Evolutionary conservation across 2,113 vertebrate genomes (phyloP).

Genomic region (Boulengeromyrus knoepffleri): DNA sequence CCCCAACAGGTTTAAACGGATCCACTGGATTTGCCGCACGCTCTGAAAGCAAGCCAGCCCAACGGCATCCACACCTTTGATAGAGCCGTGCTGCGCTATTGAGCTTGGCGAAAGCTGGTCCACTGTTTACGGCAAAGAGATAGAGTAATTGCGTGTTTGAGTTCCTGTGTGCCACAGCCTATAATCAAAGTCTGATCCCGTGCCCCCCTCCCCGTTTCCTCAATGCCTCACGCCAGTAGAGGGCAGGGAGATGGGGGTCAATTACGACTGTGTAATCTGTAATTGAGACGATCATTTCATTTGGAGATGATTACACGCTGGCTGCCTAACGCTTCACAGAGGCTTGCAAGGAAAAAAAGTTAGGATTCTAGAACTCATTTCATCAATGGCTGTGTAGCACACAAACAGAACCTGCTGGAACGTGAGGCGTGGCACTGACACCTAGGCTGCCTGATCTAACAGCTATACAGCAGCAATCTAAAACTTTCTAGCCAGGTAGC

Average conservation of each 20-base stretch:
- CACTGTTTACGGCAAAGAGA: background rate
- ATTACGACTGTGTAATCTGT: conserved; percentile 57
- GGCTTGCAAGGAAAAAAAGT: background rate
- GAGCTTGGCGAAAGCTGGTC: conserved; percentile 26
- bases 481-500: background rate
- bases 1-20: background rate
- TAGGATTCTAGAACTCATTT: background rate
- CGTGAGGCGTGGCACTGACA: background rate
- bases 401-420: background rate
- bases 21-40: background rate
- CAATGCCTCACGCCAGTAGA: conserved; percentile 14
- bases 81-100: background rate
- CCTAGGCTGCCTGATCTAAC: background rate
- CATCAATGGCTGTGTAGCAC: background rate
- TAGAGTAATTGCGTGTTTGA: conserved; percentile 63
- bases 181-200: conserved; percentile 54
- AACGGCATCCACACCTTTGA: background rate
- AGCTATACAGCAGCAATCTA: no score
- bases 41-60: background rate
- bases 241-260: conserved; percentile 53
- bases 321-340: conserved; percentile 48
- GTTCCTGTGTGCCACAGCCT: conserved; percentile 49
- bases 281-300: conserved; percentile 72
- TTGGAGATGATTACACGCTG: conserved; percentile 66
- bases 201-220: background rate